Evolutionary conservation across 1,140 invertebrate genomes (phyloP).

Genomic region (Neodiprion lecontei): DNA sequence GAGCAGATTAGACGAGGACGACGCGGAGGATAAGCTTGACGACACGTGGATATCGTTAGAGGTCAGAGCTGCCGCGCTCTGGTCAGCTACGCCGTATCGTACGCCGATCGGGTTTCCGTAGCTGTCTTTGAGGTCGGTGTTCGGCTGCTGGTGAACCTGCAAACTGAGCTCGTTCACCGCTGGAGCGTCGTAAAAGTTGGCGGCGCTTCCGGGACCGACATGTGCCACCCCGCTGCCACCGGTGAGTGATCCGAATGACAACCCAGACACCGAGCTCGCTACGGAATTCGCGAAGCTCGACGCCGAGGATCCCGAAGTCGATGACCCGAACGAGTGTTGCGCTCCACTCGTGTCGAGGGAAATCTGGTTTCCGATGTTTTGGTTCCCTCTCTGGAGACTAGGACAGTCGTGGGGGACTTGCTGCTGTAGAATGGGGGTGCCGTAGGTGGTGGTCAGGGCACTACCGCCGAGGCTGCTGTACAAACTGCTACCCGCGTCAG

Average conservation of each 20-base stretch:
- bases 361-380: background rate
- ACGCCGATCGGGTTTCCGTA: constrained; percentile 50
- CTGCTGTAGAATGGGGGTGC: constrained; percentile 38
- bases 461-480: constrained; percentile 40
- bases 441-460: constrained; percentile 45
- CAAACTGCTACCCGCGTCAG: constrained; percentile 43
- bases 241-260: background rate
- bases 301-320: background rate
- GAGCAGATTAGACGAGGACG: constrained; percentile 5
- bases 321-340: background rate
- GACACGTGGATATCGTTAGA: constrained; percentile 14
- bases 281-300: background rate
- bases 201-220: no score
- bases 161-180: constrained; percentile 47
- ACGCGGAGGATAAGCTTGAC: constrained; percentile 1
- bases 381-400: constrained; percentile 32
- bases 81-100: constrained; percentile 35
- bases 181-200: constrained; percentile 27
- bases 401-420: constrained; percentile 37
- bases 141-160: constrained; percentile 39
- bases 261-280: background rate
- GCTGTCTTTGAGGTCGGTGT: constrained; percentile 50
- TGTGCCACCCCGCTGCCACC: background rate
- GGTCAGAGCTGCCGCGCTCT: constrained; percentile 29
- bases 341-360: background rate